A percentile compares a stretch with the other conserved stretches of the same genome.
Evolutionary conservation across 1,140 invertebrate genomes (phyloP).

Genomic region (Bombus soroeensis): DNA sequence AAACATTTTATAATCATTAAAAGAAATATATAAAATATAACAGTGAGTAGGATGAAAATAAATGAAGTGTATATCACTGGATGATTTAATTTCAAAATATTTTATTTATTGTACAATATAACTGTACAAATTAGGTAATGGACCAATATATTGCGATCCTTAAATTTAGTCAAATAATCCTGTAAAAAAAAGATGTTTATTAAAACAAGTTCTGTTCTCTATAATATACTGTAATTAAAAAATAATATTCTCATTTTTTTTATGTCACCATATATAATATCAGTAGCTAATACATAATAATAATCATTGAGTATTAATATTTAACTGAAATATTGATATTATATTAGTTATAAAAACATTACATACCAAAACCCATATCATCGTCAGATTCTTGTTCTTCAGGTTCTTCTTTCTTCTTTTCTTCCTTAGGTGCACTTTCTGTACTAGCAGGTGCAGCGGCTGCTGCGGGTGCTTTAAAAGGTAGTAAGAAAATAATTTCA

Average conservation of each 20-base stretch:
- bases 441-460: slow-evolving; percentile 87
- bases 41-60: background rate
- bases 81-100: slow-evolving; percentile 47
- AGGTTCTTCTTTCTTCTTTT: slow-evolving; percentile 93
- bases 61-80: background rate
- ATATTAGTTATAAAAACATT: slow-evolving; percentile 53
- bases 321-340: background rate
- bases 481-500: slow-evolving; percentile 9
- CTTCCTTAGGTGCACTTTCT: slow-evolving; percentile 87
- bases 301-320: slow-evolving; percentile 76
- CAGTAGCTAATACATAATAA: slow-evolving; percentile 85
- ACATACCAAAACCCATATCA: slow-evolving; percentile 96
- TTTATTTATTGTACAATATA: slow-evolving; percentile 76
- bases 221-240: slow-evolving; percentile 24
- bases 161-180: slow-evolving; percentile 89
- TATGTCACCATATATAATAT: slow-evolving; percentile 79
- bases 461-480: slow-evolving; percentile 83
- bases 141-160: slow-evolving; percentile 60
- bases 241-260: slow-evolving; percentile 76
- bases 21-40: background rate
- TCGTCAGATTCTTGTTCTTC: slow-evolving; percentile 93
- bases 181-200: slow-evolving; percentile 81
- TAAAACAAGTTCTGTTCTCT: slow-evolving; percentile 39
- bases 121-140: slow-evolving; percentile 75
- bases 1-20: background rate